phyloP scores from a whole-genome alignment of 2,797 vertebrate species.

The Xyrichtys novacula region DNA sequence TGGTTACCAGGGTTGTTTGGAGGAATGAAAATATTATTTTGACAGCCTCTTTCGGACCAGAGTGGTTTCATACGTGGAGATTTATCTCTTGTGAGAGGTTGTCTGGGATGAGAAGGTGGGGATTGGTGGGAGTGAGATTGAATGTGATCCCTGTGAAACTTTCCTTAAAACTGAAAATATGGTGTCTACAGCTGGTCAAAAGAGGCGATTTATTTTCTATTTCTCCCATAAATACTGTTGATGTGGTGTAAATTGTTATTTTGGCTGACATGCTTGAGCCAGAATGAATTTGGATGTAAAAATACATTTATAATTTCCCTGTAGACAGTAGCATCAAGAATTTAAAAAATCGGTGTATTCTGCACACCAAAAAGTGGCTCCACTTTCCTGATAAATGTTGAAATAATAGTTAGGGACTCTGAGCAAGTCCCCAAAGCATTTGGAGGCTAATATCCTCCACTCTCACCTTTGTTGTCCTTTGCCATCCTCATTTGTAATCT shows the following conservation, averaged over 20 bases:
- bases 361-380: background rate
- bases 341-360: background rate
- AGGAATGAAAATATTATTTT: slow-evolving; percentile 57
- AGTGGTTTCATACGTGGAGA: slow-evolving; percentile 60
- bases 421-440: slow-evolving; percentile 41
- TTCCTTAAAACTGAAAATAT: slow-evolving; percentile 53
- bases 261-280: background rate
- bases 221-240: slow-evolving; percentile 6
- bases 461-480: slow-evolving; percentile 72
- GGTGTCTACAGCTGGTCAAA: slow-evolving; percentile 17
- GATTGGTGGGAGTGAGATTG: slow-evolving; percentile 36
- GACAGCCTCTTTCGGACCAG: slow-evolving; percentile 63
- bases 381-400: slow-evolving; percentile 2
- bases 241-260: background rate
- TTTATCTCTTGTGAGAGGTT: slow-evolving; percentile 63
- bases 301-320: slow-evolving; percentile 14
- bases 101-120: slow-evolving; percentile 29
- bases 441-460: slow-evolving; percentile 39
- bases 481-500: slow-evolving; percentile 74
- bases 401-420: slow-evolving; percentile 34
- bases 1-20: slow-evolving; percentile 27
- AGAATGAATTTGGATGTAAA: background rate
- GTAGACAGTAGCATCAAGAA: background rate
- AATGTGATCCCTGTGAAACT: slow-evolving; percentile 58
- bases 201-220: slow-evolving; percentile 13